These are phyloP conservation scores for Sakesphorus luctuosus DNA, from an alignment of 2,113 vertebrate genomes.

Conservation along the genomic window DNA sequence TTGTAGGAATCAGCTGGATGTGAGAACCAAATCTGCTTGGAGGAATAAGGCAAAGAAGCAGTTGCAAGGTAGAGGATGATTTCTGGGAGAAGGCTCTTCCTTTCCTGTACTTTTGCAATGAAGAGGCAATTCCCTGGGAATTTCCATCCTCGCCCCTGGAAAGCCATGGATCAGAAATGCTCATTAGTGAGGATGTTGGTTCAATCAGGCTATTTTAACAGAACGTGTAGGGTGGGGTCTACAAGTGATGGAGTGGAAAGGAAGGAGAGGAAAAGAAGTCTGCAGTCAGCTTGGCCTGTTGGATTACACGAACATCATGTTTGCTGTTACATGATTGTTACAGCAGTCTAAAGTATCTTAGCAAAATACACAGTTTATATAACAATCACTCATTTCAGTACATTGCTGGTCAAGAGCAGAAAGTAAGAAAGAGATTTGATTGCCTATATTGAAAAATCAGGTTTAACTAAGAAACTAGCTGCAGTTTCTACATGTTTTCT, in stretches of 20 bases:
- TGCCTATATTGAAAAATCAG: neutral
- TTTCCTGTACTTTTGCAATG: neutral
- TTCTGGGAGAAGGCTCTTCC: neutral
- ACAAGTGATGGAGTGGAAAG: neutral
- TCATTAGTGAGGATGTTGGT: neutral
- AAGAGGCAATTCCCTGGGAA: neutral
- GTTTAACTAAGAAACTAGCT: neutral
- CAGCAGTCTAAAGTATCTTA: neutral
- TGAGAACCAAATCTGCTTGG: neutral
- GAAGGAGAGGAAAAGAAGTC: neutral
- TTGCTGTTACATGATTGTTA: neutral
- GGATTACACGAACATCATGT: neutral
- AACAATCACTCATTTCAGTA: neutral
- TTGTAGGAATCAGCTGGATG: neutral
- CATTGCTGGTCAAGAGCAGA: neutral
- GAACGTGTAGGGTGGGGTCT: neutral
- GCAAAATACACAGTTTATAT: neutral
- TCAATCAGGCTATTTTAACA: neutral
- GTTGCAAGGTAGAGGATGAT: neutral
- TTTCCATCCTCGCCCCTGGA: neutral
- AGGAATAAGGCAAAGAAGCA: neutral
- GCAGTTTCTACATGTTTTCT: neutral
- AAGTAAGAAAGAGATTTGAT: neutral
- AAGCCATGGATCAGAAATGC: neutral
- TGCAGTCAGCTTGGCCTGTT: neutral